Conservation (phyloP, 2,797 vertebrate species). For the Cynopterus sphinx region DNA sequence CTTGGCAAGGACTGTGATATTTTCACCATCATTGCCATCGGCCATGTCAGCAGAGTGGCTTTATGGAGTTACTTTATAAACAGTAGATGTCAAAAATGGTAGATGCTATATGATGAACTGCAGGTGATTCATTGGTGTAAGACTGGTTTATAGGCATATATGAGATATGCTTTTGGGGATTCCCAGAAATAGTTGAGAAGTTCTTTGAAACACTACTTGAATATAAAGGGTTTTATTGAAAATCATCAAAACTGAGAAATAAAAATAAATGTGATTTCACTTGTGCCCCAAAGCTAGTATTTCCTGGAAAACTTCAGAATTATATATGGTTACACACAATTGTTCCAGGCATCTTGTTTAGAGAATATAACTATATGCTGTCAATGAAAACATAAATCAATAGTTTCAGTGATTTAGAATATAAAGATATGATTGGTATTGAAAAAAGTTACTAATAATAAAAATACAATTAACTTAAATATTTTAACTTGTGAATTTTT, state of each 20-base stretch:
- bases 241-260: neutral
- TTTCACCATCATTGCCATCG: neutral
- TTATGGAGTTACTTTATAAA: neutral
- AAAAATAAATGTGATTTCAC: constrained; percentile 37
- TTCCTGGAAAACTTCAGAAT: neutral
- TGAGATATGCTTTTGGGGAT: neutral
- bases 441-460: neutral
- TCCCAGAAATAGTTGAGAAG: neutral
- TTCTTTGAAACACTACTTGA: neutral
- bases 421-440: neutral
- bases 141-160: neutral
- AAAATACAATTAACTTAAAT: neutral
- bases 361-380: neutral
- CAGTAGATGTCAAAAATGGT: neutral
- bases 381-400: neutral
- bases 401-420: neutral
- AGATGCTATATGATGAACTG: neutral
- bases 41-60: neutral
- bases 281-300: neutral
- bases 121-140: neutral
- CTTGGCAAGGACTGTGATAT: neutral
- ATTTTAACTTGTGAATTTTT: neutral
- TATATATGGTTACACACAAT: neutral
- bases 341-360: neutral
- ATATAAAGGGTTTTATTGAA: neutral